Conservation (phyloP, 23 tunicate genomes). For the Ciona savignyi region DNA sequence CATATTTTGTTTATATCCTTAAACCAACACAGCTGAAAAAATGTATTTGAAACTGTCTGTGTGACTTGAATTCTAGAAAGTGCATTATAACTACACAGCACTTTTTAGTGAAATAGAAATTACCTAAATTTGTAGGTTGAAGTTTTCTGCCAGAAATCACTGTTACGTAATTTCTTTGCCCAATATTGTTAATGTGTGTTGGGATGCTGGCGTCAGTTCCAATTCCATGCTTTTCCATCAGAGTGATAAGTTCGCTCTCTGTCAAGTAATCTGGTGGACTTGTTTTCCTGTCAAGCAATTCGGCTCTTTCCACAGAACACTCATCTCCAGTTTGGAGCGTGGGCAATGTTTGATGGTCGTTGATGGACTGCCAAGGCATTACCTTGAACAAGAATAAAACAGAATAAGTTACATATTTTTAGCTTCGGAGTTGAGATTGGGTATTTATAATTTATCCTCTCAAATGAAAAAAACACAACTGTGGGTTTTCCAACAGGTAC, state of each 20-base stretch:
- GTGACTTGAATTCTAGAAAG: too few species aligned
- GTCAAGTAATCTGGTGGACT: conserved; percentile 94
- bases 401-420: too few species aligned
- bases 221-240: conserved; percentile 99
- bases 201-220: conserved; percentile 99
- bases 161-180: conserved; percentile 91
- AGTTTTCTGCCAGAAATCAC: conserved; percentile 76
- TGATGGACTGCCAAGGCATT: conserved; percentile 82
- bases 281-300: conserved; percentile 58
- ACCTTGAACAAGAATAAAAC: conserved; percentile 35
- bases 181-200: conserved; percentile 96
- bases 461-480: too few species aligned
- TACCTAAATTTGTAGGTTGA: conserved; percentile 86
- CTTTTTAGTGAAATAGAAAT: not conserved
- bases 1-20: too few species aligned
- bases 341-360: conserved; percentile 64
- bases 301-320: conserved; percentile 40
- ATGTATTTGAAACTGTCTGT: too few species aligned
- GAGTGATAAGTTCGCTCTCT: conserved; percentile 89
- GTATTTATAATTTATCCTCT: too few species aligned
- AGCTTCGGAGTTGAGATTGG: too few species aligned
- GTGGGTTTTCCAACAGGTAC: too few species aligned
- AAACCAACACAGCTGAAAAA: too few species aligned
- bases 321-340: conserved; percentile 39
- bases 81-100: too few species aligned